phyloP scores from a whole-genome alignment of 1,140 invertebrate genomes.

The Sipha flava region DNA sequence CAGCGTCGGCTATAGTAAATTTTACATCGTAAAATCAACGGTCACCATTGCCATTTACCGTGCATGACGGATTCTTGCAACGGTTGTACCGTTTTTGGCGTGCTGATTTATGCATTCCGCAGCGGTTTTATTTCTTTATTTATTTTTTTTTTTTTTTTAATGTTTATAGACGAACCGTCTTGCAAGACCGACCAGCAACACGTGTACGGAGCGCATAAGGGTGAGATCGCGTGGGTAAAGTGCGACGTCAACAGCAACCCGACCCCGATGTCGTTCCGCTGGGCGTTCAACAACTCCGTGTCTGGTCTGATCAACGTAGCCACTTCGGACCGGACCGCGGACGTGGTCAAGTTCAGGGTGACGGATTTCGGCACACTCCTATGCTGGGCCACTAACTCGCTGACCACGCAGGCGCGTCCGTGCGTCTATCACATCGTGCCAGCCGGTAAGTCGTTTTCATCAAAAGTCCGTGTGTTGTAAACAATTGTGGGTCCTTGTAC shows the following conservation, averaged over 20 bases:
- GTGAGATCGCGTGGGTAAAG: constrained; percentile 49
- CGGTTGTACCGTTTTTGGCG: no score
- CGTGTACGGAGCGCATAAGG: constrained; percentile 51
- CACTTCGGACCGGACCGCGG: constrained; percentile 36
- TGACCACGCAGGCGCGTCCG: constrained; percentile 48
- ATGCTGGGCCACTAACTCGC: constrained; percentile 50
- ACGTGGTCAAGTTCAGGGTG: background rate
- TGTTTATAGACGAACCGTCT: constrained; percentile 46
- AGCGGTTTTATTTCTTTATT: no score
- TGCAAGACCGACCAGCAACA: constrained; percentile 47
- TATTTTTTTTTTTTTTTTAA: no score
- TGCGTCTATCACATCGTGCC: constrained; percentile 53
- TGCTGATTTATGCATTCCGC: no score
- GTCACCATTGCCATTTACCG: no score
- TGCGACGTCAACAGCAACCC: constrained; percentile 55
- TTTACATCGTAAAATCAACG: no score
- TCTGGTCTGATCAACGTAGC: constrained; percentile 44
- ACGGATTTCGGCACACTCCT: constrained; percentile 50
- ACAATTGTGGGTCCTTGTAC: no score
- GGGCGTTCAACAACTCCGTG: constrained; percentile 54
- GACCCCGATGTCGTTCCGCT: constrained; percentile 47
- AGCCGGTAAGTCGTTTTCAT: constrained; percentile 43
- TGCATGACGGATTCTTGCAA: no score
- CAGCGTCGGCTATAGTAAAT: no score
- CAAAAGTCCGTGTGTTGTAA: background rate